phyloP scores from a whole-genome alignment of 1,140 invertebrate species.

The Hylyphantes graminicola region DNA sequence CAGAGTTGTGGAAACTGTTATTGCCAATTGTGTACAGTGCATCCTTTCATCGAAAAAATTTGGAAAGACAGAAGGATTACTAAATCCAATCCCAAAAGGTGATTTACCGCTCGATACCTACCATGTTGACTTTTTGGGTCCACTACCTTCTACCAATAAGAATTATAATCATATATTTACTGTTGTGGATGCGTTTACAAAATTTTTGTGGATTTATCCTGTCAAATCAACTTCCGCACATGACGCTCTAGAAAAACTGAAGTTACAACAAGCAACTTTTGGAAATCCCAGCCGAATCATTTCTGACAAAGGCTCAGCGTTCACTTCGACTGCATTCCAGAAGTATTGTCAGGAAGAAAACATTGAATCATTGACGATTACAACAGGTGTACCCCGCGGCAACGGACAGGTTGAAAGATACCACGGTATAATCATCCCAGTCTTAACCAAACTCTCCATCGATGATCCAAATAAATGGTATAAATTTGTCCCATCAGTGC shows the following conservation, averaged over 20 bases:
- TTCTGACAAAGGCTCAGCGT: not conserved
- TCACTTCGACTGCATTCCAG: not conserved
- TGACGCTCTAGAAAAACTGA: not conserved
- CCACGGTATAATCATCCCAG: not conserved
- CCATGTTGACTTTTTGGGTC: constrained; percentile 26
- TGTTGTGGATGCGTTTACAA: constrained; percentile 28
- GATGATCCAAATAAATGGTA: not conserved
- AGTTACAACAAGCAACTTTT: constrained; percentile 4
- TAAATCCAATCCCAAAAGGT: constrained; percentile 16
- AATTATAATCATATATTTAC: constrained; percentile 40
- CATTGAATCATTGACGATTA: not conserved
- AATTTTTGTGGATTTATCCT: constrained; percentile 31
- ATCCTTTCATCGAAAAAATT: constrained; percentile 2
- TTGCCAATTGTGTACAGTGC: constrained; percentile 14
- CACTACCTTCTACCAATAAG: constrained; percentile 18
- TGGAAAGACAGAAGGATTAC: constrained; percentile 1
- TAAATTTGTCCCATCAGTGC: not conserved
- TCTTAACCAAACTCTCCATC: constrained; percentile 6
- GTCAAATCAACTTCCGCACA: constrained; percentile 11
- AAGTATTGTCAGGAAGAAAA: not conserved
- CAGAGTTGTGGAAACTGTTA: not conserved
- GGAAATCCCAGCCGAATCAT: constrained; percentile 3
- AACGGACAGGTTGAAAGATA: not conserved
- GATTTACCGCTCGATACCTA: constrained; percentile 7
- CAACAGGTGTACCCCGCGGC: not conserved